These are phyloP conservation scores for Amphibalanus amphitrite DNA, from an alignment of 1,140 invertebrate genomes.

Conservation along the genomic window DNA sequence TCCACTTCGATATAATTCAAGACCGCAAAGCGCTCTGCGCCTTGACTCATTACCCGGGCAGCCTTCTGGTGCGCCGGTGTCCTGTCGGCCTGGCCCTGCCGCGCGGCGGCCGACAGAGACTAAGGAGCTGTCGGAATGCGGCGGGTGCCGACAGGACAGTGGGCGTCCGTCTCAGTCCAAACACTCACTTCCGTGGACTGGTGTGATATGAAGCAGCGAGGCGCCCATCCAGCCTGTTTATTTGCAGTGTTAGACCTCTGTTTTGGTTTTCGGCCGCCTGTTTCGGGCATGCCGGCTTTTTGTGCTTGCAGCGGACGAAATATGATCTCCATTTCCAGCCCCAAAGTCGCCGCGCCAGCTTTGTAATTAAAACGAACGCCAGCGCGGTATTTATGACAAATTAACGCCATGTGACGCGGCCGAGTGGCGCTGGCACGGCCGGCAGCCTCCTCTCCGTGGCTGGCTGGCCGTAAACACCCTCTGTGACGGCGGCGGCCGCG, in stretches of 20 bases:
- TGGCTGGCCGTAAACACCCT: no score
- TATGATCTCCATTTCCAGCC: not conserved
- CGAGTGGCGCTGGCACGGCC: no score
- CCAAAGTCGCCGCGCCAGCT: not conserved
- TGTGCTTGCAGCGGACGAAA: not conserved
- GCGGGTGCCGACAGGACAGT: not conserved
- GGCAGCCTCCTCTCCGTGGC: no score
- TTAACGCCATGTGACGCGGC: not conserved
- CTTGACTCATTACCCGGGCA: no score
- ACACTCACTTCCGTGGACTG: not conserved
- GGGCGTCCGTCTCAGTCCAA: not conserved
- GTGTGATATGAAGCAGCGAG: not conserved
- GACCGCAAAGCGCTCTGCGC: no score
- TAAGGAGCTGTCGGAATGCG: not conserved
- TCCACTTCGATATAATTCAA: no score
- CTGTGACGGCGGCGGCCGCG: no score
- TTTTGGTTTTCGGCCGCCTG: slow-evolving; percentile 1
- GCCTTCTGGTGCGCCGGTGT: no score
- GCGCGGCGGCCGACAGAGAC: no score
- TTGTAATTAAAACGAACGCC: not conserved
- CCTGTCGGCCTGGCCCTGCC: no score
- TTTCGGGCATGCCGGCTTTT: not conserved
- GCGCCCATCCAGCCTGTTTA: not conserved
- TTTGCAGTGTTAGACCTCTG: not conserved
- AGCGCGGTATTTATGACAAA: not conserved